Evolutionary conservation across 2,888 invertebrate genomes (phyloP).

Genomic region (Syrphus vitripennis): DNA sequence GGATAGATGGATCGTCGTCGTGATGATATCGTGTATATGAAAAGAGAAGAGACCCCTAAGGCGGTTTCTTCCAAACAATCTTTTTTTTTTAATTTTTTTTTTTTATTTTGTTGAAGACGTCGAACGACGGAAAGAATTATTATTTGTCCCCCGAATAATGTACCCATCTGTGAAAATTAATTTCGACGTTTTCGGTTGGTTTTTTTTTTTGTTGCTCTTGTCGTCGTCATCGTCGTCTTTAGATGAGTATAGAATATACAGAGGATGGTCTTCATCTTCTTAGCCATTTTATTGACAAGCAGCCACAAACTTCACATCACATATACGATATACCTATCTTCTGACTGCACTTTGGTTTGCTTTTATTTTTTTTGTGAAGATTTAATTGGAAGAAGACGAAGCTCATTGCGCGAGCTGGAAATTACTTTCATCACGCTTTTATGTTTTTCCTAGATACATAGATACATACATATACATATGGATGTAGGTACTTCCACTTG

Average conservation of each 20-base stretch:
- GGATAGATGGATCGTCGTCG: slow-evolving; percentile 20
- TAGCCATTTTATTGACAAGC: slow-evolving; percentile 63
- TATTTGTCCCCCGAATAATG: slow-evolving; percentile 43
- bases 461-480: not conserved
- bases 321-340: not conserved
- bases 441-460: slow-evolving; percentile 1
- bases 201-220: not conserved
- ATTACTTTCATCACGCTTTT: slow-evolving; percentile 66
- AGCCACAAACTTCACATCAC: slow-evolving; percentile 32
- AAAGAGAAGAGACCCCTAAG: slow-evolving; percentile 23
- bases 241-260: not conserved
- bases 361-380: slow-evolving; percentile 30
- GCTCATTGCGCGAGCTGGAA: slow-evolving; percentile 40
- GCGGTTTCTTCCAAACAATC: slow-evolving; percentile 38
- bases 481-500: slow-evolving; percentile 9
- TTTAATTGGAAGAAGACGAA: slow-evolving; percentile 30
- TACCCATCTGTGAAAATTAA: slow-evolving; percentile 66
- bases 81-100: not conserved
- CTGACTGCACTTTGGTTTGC: slow-evolving; percentile 12
- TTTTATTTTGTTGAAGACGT: not conserved
- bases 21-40: not conserved
- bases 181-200: slow-evolving; percentile 60
- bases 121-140: slow-evolving; percentile 40
- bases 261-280: slow-evolving; percentile 40
- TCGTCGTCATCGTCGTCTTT: not conserved